Base-by-base conservation (phyloP, 1,140 invertebrate species). In the Cecropterus lyciades region DNA sequence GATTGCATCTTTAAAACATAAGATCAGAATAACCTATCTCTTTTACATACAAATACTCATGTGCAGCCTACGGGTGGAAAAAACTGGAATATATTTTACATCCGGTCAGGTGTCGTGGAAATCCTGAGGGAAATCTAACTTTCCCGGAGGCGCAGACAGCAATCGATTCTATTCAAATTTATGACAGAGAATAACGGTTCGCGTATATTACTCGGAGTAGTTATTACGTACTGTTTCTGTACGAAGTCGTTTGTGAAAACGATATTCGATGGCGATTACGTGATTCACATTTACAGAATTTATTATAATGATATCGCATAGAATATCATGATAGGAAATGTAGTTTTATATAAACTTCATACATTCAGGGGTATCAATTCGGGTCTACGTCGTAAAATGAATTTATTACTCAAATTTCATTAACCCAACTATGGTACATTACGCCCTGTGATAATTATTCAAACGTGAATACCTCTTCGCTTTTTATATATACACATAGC, bases 141-240 rank as follows among this genome's bases (percentile, higher is more conserved):
- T 88, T 84, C 83, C 89, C 85, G 77, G 86, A 85, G 89, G 87
- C 87, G 84, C 82, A 91, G 89, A 91, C 87, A 91, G 80, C 87
- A 85, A 91, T 91, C 89, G 89, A 91, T 91, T 91, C 89, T 89
- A 91, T 91, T 90, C 87, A 91, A 91, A 91, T 91, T 91, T 91
- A 91, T 91, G 89, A 90, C 84, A 85, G 84, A 85, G 87, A 87
- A 85, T 82, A 87, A 92, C 83, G 77, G 76, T 80, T 82, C 77
- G 65, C 62, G 57, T 75, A 82, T 73, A 76, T 65, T 51, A 66
- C 72, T 76, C 65, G 65, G 82, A 85, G 85, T 45, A 70, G 84
- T 6, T 73, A 65, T 72, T 65, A 70, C 67, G 49, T 11, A 37
- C 14, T 1, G 10, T 37, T 51, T 42, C 15, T 33, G 8, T 15